A percentile compares a stretch with the other conserved stretches of the same genome.
Evolutionary conservation across 2,113 vertebrate genomes (phyloP).

Genomic region (Vicugna pacos): DNA sequence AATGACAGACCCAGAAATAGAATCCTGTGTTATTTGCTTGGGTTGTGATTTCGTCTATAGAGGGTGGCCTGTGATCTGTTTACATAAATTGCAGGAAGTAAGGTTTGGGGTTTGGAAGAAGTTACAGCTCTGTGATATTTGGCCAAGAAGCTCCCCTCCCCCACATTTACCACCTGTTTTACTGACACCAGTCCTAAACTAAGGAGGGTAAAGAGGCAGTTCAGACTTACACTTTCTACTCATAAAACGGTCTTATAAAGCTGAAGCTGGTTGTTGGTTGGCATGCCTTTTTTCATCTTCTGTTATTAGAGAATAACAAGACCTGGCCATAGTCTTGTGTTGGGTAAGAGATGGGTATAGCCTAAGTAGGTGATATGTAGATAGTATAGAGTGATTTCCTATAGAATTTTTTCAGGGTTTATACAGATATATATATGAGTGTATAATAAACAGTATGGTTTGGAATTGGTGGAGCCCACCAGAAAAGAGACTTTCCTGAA

Average conservation of each 20-base stretch:
- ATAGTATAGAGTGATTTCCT: neutral
- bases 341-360: neutral
- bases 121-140: conserved; percentile 52
- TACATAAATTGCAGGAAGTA: conserved; percentile 71
- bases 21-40: conserved; percentile 70
- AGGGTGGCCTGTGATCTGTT: conserved; percentile 68
- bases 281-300: neutral
- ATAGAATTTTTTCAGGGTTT: conserved; percentile 10
- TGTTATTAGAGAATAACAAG: neutral
- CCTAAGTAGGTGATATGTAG: conserved; percentile 35
- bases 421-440: neutral
- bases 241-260: conserved; percentile 43
- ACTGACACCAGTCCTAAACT: conserved; percentile 16
- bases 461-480: conserved; percentile 48
- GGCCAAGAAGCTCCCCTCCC: neutral
- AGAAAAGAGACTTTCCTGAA: conserved; percentile 34
- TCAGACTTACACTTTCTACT: neutral
- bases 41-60: conserved; percentile 74
- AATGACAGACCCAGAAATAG: conserved; percentile 70
- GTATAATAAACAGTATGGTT: conserved; percentile 34
- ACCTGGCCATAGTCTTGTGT: neutral
- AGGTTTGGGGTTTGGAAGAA: conserved; percentile 71
- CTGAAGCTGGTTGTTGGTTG: conserved; percentile 21
- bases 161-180: conserved; percentile 50
- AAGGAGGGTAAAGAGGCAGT: conserved; percentile 29